Conservation (phyloP, 2,113 vertebrate genomes). For the Pterocles burchelli region DNA sequence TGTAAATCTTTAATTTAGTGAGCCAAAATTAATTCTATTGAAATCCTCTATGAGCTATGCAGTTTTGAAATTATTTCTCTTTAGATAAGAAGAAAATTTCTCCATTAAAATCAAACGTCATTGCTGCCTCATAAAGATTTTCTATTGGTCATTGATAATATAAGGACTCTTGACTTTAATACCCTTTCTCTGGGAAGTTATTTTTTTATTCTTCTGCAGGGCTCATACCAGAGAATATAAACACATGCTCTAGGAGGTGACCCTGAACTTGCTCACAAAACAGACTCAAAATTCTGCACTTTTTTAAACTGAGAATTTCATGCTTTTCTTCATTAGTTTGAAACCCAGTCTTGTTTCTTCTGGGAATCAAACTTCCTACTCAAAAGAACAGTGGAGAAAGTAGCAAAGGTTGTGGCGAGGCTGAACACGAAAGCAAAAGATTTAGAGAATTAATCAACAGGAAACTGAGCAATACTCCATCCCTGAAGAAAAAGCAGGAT, state of each 20-base stretch:
- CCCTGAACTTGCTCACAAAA: constrained; percentile 19
- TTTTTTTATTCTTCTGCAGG: neutral
- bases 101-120: neutral
- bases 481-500: constrained; percentile 52
- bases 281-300: neutral
- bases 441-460: constrained; percentile 69
- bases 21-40: neutral
- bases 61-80: neutral
- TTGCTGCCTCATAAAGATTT: neutral
- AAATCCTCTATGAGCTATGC: neutral
- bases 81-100: neutral
- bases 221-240: neutral
- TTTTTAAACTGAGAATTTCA: constrained; percentile 29
- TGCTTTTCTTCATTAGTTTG: neutral
- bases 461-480: constrained; percentile 46
- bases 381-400: constrained; percentile 21
- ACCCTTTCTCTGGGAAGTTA: neutral
- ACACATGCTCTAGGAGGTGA: neutral
- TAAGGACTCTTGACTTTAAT: neutral
- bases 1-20: neutral
- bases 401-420: neutral
- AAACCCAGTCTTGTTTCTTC: constrained; percentile 1
- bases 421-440: constrained; percentile 61
- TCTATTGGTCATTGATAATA: neutral
- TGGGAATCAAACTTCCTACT: constrained; percentile 31